Conservation (phyloP, 2,797 vertebrate species). For the Nyctibius grandis region DNA sequence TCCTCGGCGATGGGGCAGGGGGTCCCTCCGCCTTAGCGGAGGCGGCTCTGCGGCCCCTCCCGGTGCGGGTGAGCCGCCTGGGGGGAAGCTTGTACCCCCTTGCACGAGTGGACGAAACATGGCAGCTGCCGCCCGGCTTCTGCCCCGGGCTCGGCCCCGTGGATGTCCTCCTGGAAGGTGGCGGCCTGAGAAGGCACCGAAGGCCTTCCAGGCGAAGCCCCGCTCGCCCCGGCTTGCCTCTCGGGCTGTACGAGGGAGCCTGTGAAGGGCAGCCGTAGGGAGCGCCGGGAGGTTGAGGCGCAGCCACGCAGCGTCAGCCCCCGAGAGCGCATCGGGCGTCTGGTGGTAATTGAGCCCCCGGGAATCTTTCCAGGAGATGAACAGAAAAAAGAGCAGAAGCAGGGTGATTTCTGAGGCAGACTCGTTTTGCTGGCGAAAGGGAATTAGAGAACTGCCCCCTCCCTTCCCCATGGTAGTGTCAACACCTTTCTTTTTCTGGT, state of each 20-base stretch:
- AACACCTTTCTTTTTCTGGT: conserved; percentile 8
- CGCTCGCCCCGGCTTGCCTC: not conserved
- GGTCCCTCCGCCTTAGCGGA: rapidly evolving
- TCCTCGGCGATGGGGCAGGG: not conserved
- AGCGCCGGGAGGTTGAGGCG: not conserved
- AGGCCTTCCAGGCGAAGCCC: not conserved
- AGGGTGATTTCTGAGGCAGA: not conserved
- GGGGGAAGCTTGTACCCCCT: too few relatives aligned
- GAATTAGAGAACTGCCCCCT: not conserved
- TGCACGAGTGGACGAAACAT: rapidly evolving
- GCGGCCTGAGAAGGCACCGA: not conserved
- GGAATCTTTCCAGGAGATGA: not conserved
- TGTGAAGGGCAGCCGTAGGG: not conserved
- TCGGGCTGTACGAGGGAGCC: not conserved
- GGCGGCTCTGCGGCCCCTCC: too few relatives aligned
- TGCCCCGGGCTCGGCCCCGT: not conserved
- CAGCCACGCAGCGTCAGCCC: not conserved
- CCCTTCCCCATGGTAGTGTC: not conserved
- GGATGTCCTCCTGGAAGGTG: not conserved
- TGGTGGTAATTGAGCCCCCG: not conserved
- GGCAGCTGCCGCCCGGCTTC: not conserved
- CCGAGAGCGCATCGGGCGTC: not conserved
- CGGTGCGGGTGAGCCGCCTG: rapidly evolving
- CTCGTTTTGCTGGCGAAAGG: not conserved
- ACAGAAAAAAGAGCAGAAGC: not conserved